Evolutionary conservation across 1,140 invertebrate genomes (phyloP).

Genomic region (Aphelenchoides fujianensis): DNA sequence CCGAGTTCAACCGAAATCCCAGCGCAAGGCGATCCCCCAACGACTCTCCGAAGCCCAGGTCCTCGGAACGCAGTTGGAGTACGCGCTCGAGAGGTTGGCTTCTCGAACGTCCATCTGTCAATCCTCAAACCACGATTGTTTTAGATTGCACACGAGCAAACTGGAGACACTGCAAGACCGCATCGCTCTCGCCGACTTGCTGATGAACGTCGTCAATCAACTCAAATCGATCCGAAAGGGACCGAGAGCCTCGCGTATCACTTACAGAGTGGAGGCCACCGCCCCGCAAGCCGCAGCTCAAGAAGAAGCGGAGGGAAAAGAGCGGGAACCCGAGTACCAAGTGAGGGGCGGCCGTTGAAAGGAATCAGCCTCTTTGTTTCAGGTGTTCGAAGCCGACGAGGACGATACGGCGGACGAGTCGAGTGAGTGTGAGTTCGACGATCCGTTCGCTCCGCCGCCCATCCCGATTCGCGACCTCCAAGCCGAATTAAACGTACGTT

Average conservation of each 20-base stretch:
- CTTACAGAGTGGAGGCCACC: background rate
- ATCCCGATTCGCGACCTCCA: background rate
- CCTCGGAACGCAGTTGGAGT: background rate
- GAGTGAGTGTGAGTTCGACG: background rate
- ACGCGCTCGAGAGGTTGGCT: background rate
- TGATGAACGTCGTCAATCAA: background rate
- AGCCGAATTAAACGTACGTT: conserved; percentile 6
- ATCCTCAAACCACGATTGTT: background rate
- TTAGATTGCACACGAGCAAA: background rate
- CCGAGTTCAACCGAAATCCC: background rate
- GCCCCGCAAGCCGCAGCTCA: background rate
- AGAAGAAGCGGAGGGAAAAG: background rate
- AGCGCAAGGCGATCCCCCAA: background rate
- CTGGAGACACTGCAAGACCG: background rate
- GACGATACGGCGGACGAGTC: background rate
- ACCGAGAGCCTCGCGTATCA: background rate
- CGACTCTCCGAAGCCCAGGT: background rate
- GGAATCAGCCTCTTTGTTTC: too few species aligned
- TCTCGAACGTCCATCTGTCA: too few species aligned
- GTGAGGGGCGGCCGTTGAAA: too few species aligned
- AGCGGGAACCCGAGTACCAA: background rate
- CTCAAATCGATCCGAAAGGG: background rate
- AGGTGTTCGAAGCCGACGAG: background rate
- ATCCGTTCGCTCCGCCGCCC: background rate
- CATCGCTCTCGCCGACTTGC: background rate